phyloP scores from a whole-genome alignment of 2,888 invertebrate species.

The Masnerella sp. region DNA sequence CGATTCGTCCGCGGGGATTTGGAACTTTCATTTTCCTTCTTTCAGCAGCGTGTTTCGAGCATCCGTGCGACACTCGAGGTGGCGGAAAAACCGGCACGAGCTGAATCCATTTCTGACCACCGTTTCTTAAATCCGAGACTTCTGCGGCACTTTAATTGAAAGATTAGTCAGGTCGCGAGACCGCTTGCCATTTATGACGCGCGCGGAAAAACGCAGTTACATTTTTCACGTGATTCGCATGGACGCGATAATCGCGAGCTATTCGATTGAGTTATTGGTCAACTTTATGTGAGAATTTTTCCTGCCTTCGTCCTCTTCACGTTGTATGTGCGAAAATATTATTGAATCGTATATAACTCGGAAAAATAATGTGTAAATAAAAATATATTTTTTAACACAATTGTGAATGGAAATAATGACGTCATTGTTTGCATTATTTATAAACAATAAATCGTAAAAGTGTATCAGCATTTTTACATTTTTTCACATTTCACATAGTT shows the following conservation, averaged over 20 bases:
- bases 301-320: too few species aligned
- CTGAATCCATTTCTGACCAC: slow-evolving; percentile 30
- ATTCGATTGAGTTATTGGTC: slow-evolving; percentile 20
- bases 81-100: slow-evolving; percentile 45
- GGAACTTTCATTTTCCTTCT: slow-evolving; percentile 38
- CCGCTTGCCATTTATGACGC: slow-evolving; percentile 20
- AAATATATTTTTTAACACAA: too few species aligned
- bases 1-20: slow-evolving; percentile 29
- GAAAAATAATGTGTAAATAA: too few species aligned
- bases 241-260: not conserved
- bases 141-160: slow-evolving; percentile 51
- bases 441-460: too few species aligned
- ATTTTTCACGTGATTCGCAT: slow-evolving; percentile 26
- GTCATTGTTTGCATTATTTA: too few species aligned
- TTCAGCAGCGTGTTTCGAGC: slow-evolving; percentile 9
- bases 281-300: slow-evolving; percentile 2
- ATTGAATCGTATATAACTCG: too few species aligned
- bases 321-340: too few species aligned
- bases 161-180: slow-evolving; percentile 35
- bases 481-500: too few species aligned
- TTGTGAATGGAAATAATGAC: too few species aligned
- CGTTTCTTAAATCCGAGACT: slow-evolving; percentile 34
- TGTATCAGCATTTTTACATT: too few species aligned
- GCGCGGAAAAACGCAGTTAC: slow-evolving; percentile 10
- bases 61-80: slow-evolving; percentile 33